These are phyloP conservation scores for Drosophila sucinea DNA, from an alignment of 1,140 invertebrate genomes.

Conservation along the genomic window DNA sequence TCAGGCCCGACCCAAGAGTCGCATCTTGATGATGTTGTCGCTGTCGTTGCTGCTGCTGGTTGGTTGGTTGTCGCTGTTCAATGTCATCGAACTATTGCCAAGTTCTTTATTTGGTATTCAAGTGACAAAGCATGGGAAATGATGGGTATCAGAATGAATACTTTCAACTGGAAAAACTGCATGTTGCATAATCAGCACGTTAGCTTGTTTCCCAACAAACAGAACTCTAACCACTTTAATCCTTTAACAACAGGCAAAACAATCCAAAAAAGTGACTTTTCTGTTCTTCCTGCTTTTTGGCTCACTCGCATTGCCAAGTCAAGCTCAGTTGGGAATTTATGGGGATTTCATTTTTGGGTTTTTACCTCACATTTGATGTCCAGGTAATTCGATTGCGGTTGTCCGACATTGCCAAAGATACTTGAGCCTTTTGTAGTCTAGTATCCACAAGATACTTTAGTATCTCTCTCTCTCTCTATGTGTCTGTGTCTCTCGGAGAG, in stretches of 20 bases:
- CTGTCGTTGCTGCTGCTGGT: conserved; percentile 4
- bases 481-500: neutral
- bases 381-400: conserved; percentile 53
- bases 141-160: conserved; percentile 20
- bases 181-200: conserved; percentile 55
- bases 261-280: conserved; percentile 18
- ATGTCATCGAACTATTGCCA: conserved; percentile 78
- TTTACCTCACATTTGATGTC: conserved; percentile 33
- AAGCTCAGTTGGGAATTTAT: conserved; percentile 57
- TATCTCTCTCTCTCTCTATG: conserved; percentile 16
- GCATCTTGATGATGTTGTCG: conserved; percentile 57
- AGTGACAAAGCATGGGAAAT: conserved; percentile 35
- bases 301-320: conserved; percentile 43
- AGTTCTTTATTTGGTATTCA: conserved; percentile 47
- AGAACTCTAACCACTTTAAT: conserved; percentile 46
- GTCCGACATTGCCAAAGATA: conserved; percentile 51
- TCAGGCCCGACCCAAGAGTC: conserved; percentile 31
- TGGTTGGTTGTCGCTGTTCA: conserved; percentile 49
- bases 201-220: conserved; percentile 18
- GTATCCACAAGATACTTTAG: conserved; percentile 52
- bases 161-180: conserved; percentile 21
- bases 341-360: conserved; percentile 28
- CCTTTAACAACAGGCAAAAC: conserved; percentile 18
- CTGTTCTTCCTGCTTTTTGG: conserved; percentile 10
- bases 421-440: conserved; percentile 1